Conservation (phyloP, 2,888 invertebrate genomes). For the Trachelus iudaicus region DNA sequence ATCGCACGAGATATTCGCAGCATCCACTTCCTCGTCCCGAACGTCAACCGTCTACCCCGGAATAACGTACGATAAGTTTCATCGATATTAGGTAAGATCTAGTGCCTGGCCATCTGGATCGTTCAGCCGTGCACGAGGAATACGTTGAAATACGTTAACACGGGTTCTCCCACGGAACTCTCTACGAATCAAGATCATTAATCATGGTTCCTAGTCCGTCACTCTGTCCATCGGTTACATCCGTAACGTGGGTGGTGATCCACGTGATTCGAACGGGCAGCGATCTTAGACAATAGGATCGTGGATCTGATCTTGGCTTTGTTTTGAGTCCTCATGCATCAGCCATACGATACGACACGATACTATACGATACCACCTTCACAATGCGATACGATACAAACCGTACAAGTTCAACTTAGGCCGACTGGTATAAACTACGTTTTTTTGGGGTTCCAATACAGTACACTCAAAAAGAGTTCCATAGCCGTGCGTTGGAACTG, state of each 20-base stretch:
- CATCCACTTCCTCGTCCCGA: not conserved
- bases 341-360: conserved; percentile 5
- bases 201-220: conserved; percentile 3
- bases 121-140: not conserved
- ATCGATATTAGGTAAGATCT: not conserved
- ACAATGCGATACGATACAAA: not conserved
- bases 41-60: not conserved
- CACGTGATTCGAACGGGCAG: conserved; percentile 6
- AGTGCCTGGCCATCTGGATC: not conserved
- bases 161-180: not conserved
- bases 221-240: conserved; percentile 1
- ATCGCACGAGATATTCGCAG: not conserved
- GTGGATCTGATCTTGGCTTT: conserved; percentile 4
- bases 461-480: not conserved
- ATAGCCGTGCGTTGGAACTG: not conserved
- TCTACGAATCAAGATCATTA: not conserved
- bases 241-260: conserved; percentile 8
- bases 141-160: not conserved
- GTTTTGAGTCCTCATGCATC: conserved; percentile 6
- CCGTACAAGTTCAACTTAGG: not conserved
- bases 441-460: not conserved
- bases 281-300: conserved; percentile 1
- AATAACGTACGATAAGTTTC: not conserved
- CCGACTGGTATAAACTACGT: not conserved
- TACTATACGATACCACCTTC: not conserved